A percentile compares a stretch with the other conserved stretches of the same genome.
Conservation (phyloP, 2,797 vertebrate species). For the Austrolebias charrua region DNA sequence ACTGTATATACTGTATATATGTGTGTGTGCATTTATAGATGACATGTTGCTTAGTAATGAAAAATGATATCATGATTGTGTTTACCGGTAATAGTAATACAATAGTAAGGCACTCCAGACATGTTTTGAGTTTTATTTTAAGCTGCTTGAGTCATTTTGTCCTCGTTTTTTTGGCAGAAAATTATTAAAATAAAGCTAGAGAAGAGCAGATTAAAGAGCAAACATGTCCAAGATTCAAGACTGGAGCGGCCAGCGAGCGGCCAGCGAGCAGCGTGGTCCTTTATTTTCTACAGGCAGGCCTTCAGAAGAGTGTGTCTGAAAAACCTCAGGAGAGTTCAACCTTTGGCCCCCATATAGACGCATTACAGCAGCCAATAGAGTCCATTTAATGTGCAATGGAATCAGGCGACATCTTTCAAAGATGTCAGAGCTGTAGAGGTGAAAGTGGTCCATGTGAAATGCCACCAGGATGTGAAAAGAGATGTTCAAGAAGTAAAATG, state of each 20-base stretch:
- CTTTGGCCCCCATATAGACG: slow-evolving; percentile 53
- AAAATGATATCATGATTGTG: background rate
- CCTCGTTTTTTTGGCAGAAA: background rate
- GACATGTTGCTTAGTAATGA: slow-evolving; percentile 42
- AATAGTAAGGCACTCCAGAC: background rate
- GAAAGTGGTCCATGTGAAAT: too few relatives aligned
- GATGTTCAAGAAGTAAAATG: background rate
- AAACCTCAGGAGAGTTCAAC: slow-evolving; percentile 41
- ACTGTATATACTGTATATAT: too few relatives aligned
- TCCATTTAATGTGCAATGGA: background rate
- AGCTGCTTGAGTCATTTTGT: background rate
- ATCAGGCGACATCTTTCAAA: background rate
- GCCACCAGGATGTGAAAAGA: too few relatives aligned
- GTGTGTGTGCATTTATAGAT: slow-evolving; percentile 49
- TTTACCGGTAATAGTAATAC: too few relatives aligned
- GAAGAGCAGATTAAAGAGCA: slow-evolving; percentile 14
- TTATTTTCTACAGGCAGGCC: slow-evolving; percentile 31
- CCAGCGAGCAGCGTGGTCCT: slow-evolving; percentile 8
- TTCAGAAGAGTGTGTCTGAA: slow-evolving; percentile 24
- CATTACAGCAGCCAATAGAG: background rate
- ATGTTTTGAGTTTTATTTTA: background rate
- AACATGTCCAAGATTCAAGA: slow-evolving; percentile 57
- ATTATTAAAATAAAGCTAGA: too few relatives aligned
- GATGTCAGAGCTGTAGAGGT: background rate
- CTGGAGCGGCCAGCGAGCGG: slow-evolving; percentile 42